Evolutionary conservation across 2,888 invertebrate species (phyloP).

Genomic region (Cephus sareptanus): DNA sequence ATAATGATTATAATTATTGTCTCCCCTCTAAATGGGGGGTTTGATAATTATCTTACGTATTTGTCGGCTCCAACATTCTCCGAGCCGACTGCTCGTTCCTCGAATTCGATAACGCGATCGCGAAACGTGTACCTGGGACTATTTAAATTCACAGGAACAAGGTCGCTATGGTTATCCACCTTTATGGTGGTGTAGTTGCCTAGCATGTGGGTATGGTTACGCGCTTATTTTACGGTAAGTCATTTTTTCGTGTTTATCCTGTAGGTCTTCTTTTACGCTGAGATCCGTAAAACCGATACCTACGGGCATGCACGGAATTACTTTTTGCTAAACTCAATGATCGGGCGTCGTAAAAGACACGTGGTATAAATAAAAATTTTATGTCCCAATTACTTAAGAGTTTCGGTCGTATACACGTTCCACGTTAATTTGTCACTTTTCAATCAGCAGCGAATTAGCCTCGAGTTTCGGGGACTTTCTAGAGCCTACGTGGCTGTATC

Average conservation of each 20-base stretch:
- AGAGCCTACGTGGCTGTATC: slow-evolving; percentile 23
- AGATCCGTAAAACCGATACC: too few relatives aligned
- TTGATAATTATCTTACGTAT: slow-evolving; percentile 59
- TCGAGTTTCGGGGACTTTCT: slow-evolving; percentile 36
- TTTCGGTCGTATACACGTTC: slow-evolving; percentile 29
- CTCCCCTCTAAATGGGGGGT: slow-evolving; percentile 55
- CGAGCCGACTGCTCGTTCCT: slow-evolving; percentile 1
- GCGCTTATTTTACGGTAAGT: background rate
- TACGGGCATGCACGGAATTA: too few relatives aligned
- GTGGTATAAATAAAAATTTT: too few relatives aligned
- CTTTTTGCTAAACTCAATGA: too few relatives aligned
- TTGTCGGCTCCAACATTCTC: slow-evolving; percentile 36
- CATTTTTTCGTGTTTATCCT: background rate
- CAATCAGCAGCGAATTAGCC: slow-evolving; percentile 46
- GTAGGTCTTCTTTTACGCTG: too few relatives aligned
- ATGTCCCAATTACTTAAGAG: background rate
- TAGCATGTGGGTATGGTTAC: background rate
- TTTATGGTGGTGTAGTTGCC: background rate
- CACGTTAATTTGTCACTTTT: slow-evolving; percentile 50
- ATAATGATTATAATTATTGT: slow-evolving; percentile 65
- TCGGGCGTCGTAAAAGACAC: too few relatives aligned
- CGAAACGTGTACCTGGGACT: background rate
- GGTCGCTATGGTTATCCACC: background rate
- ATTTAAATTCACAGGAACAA: background rate
- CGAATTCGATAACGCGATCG: slow-evolving; percentile 3